These are phyloP conservation scores for Solenopsis invicta DNA, from an alignment of 1,140 invertebrate species.

Conservation along the genomic window DNA sequence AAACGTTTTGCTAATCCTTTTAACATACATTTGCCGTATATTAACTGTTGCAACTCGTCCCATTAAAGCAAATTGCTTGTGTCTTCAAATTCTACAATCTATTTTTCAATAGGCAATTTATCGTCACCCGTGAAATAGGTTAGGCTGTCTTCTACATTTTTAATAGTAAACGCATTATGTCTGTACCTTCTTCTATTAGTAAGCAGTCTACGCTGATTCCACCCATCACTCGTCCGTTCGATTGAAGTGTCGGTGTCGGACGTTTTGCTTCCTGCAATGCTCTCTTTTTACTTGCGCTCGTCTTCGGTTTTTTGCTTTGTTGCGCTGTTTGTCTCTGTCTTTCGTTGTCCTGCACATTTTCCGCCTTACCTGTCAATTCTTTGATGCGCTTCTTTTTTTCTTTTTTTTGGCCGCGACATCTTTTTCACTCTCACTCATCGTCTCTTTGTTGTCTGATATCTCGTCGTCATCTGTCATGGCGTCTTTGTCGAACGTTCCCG, in stretches of 20 bases:
- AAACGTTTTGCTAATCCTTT: constrained; percentile 55
- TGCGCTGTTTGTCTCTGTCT: too few relatives aligned
- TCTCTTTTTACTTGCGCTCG: not conserved
- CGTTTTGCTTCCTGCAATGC: not conserved
- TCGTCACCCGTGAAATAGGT: constrained; percentile 41
- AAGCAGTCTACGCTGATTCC: too few relatives aligned
- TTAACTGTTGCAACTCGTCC: constrained; percentile 46
- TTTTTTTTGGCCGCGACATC: too few relatives aligned
- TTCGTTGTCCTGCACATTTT: not conserved
- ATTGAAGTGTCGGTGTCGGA: not conserved
- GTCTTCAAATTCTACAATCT: constrained; percentile 55
- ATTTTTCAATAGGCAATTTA: constrained; percentile 37
- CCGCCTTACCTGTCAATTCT: not conserved
- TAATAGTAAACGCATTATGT: not conserved
- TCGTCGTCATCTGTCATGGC: too few relatives aligned
- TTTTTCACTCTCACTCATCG: too few relatives aligned
- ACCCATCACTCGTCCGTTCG: not conserved
- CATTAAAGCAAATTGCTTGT: constrained; percentile 25
- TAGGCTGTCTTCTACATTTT: constrained; percentile 19
- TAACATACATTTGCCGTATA: constrained; percentile 62
- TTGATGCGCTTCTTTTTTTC: too few relatives aligned
- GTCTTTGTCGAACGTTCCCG: too few relatives aligned
- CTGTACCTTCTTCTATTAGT: too few relatives aligned
- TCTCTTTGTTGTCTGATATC: too few relatives aligned
- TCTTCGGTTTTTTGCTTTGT: too few relatives aligned